Percentiles rank a stretch among this genome's conserved stretches.
These are phyloP conservation scores for Aleiodes alternator DNA, from an alignment of 2,888 invertebrate genomes.

Conservation along the genomic window DNA sequence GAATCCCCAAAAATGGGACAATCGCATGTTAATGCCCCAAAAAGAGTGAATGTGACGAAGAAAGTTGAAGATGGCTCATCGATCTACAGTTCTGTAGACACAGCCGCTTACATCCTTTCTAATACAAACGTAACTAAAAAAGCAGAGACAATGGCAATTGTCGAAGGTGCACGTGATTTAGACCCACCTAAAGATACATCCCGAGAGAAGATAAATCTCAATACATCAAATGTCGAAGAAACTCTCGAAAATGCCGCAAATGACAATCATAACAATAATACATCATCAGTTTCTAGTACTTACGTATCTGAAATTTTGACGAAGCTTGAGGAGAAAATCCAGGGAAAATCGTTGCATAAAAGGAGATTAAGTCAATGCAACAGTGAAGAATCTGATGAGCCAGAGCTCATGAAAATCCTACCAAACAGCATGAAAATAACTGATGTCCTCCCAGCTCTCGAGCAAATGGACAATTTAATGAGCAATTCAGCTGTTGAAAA, in stretches of 20 bases:
- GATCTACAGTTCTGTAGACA: slow-evolving; percentile 64
- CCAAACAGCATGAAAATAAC: slow-evolving; percentile 42
- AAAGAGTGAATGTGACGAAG: background rate
- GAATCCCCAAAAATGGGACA: slow-evolving; percentile 43
- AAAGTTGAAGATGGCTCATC: slow-evolving; percentile 47
- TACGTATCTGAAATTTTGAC: no score
- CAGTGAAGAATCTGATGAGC: background rate
- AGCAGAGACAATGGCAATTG: slow-evolving; percentile 58
- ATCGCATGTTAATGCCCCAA: slow-evolving; percentile 28
- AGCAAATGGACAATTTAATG: slow-evolving; percentile 44
- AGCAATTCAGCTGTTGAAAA: slow-evolving; percentile 2
- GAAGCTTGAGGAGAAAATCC: no score
- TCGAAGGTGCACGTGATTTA: slow-evolving; percentile 57
- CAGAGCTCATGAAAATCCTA: background rate
- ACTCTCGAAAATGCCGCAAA: background rate
- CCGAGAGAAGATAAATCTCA: background rate
- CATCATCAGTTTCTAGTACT: background rate
- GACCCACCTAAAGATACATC: background rate
- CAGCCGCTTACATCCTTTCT: slow-evolving; percentile 66
- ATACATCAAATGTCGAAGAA: background rate
- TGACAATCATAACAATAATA: background rate
- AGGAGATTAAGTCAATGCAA: background rate
- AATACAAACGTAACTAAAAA: slow-evolving; percentile 65
- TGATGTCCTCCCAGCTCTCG: slow-evolving; percentile 51
- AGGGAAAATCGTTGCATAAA: background rate